Conservation (phyloP, 2,113 vertebrate genomes). For the Carettochelys insculpta region DNA sequence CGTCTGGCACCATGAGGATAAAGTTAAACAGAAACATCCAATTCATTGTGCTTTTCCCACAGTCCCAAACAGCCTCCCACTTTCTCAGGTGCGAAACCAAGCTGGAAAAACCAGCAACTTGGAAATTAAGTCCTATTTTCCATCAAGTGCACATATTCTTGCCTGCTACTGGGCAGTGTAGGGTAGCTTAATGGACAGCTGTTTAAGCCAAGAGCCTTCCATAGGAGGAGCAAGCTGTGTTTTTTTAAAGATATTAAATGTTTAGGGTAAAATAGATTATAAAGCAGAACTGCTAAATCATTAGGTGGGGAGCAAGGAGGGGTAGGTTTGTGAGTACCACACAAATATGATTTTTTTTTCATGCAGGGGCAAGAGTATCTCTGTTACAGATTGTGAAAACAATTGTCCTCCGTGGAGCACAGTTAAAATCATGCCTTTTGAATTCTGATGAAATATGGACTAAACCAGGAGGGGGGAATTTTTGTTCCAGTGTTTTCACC, state of each 20-base stretch:
- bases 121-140: neutral
- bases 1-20: neutral
- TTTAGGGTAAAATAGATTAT: neutral
- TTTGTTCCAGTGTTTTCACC: conserved; percentile 9
- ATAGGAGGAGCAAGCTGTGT: neutral
- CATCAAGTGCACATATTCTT: neutral
- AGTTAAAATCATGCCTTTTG: conserved; percentile 39
- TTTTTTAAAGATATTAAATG: neutral
- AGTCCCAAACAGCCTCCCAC: neutral
- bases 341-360: conserved; percentile 22
- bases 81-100: neutral
- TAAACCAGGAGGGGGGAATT: neutral
- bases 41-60: neutral
- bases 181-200: neutral
- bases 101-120: neutral
- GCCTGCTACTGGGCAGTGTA: neutral
- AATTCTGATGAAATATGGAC: conserved; percentile 36
- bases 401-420: neutral
- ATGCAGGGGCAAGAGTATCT: conserved; percentile 7
- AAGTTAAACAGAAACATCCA: neutral
- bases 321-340: neutral
- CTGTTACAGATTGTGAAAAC: conserved; percentile 19
- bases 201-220: neutral
- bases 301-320: neutral
- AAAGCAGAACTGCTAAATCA: neutral